Conservation (phyloP, 1,140 invertebrate genomes). For the Drosophila erecta region DNA sequence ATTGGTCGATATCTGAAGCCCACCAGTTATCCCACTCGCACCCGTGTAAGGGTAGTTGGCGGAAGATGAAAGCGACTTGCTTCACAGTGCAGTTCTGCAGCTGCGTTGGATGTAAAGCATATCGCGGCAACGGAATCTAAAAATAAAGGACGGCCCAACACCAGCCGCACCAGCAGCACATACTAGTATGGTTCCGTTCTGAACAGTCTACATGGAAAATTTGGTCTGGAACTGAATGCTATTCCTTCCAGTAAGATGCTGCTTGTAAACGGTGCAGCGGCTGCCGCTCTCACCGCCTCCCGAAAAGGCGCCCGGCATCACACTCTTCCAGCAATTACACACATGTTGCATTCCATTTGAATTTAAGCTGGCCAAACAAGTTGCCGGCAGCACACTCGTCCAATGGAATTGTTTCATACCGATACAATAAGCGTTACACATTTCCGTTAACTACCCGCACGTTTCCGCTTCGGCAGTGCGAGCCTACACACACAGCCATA, state of each 20-base stretch:
- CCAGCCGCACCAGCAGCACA: neutral
- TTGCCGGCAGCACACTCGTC: slow-evolving; percentile 25
- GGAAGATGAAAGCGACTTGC: neutral
- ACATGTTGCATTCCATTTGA: slow-evolving; percentile 15
- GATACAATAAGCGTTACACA: slow-evolving; percentile 66
- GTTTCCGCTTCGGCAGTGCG: slow-evolving; percentile 55
- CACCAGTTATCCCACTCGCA: slow-evolving; percentile 24
- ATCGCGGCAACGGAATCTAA: neutral
- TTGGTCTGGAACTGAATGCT: neutral
- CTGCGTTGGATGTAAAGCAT: neutral
- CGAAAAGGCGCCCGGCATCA: neutral
- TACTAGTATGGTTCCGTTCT: neutral
- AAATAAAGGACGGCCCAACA: neutral
- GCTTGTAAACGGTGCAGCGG: neutral
- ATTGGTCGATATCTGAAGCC: slow-evolving; percentile 30
- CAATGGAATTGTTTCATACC: slow-evolving; percentile 74
- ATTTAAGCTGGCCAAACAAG: slow-evolving; percentile 41
- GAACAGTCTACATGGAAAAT: neutral
- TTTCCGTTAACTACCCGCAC: slow-evolving; percentile 71
- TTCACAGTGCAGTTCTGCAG: neutral
- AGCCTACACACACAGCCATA: slow-evolving; percentile 8
- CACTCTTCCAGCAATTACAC: neutral
- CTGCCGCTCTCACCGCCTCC: neutral
- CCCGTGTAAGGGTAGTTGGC: neutral
- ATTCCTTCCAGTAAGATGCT: neutral